These are phyloP conservation scores for Champsocephalus gunnari DNA, from an alignment of 2,797 vertebrate species.

Conservation along the genomic window DNA sequence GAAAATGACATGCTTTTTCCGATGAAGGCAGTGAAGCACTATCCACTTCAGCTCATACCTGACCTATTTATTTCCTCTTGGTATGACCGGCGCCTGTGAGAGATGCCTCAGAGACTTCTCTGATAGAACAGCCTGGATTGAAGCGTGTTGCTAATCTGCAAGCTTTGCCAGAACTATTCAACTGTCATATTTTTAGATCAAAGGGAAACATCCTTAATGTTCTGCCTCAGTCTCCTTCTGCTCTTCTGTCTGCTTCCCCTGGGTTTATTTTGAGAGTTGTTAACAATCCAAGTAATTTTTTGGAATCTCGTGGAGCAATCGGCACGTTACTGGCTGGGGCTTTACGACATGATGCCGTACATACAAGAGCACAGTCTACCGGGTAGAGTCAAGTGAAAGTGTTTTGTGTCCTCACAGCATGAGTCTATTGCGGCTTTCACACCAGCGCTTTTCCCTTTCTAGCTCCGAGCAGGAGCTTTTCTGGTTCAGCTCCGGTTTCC, in stretches of 20 bases:
- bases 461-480: too few species aligned
- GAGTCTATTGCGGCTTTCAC: slow-evolving; percentile 6
- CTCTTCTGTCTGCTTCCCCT: slow-evolving; percentile 13
- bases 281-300: slow-evolving; percentile 10
- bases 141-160: slow-evolving; percentile 55
- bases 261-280: slow-evolving; percentile 34
- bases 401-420: slow-evolving; percentile 60
- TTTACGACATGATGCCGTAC: slow-evolving; percentile 12
- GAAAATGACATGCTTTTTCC: slow-evolving; percentile 22
- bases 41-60: slow-evolving; percentile 40
- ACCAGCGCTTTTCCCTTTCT: too few species aligned
- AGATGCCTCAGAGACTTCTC: slow-evolving; percentile 56
- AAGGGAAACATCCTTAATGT: slow-evolving; percentile 29
- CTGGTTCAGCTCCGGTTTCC: too few species aligned
- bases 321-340: slow-evolving; percentile 8
- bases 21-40: slow-evolving; percentile 16
- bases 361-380: slow-evolving; percentile 25
- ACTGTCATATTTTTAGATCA: slow-evolving; percentile 68
- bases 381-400: slow-evolving; percentile 43
- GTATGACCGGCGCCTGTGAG: slow-evolving; percentile 43
- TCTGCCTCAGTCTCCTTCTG: slow-evolving; percentile 3
- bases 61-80: slow-evolving; percentile 61
- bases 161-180: slow-evolving; percentile 59
- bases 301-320: slow-evolving; percentile 13
- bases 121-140: slow-evolving; percentile 41